Percentiles rank a stretch among this genome's conserved stretches.
These are phyloP conservation scores for Corythaixoides concolor DNA, from an alignment of 2,113 vertebrate species.

Conservation along the genomic window DNA sequence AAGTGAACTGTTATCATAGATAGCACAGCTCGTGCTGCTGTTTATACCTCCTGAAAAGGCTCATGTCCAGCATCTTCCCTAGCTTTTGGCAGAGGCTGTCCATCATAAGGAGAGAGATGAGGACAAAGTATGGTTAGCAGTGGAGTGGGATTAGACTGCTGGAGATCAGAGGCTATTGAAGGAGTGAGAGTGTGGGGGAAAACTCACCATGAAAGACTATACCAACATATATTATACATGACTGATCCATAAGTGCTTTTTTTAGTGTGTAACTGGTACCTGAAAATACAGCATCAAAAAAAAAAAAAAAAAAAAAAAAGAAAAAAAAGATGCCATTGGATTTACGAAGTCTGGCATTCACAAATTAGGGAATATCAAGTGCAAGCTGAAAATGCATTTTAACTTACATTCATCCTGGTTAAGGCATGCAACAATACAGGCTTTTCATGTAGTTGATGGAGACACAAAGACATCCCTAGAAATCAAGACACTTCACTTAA, in stretches of 20 bases:
- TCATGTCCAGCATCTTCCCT: background rate
- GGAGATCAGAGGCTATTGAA: background rate
- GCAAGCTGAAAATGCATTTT: background rate
- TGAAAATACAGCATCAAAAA: background rate
- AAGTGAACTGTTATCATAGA: background rate
- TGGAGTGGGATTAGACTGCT: background rate
- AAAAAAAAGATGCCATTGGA: background rate
- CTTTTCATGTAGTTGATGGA: background rate
- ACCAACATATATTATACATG: background rate
- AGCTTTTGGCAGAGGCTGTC: background rate
- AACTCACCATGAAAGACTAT: background rate
- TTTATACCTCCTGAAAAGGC: background rate
- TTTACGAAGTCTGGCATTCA: background rate
- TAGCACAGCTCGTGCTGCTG: background rate
- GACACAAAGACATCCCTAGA: background rate
- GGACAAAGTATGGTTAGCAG: background rate
- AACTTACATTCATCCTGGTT: background rate
- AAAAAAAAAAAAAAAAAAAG: background rate
- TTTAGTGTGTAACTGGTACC: background rate
- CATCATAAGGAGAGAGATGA: background rate
- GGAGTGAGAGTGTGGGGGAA: background rate
- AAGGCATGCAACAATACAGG: background rate
- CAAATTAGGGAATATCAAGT: background rate
- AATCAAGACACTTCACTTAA: background rate
- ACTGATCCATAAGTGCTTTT: background rate